Base-by-base conservation (phyloP, 2,797 vertebrate genomes). In the Tolypeutes matacus region DNA sequence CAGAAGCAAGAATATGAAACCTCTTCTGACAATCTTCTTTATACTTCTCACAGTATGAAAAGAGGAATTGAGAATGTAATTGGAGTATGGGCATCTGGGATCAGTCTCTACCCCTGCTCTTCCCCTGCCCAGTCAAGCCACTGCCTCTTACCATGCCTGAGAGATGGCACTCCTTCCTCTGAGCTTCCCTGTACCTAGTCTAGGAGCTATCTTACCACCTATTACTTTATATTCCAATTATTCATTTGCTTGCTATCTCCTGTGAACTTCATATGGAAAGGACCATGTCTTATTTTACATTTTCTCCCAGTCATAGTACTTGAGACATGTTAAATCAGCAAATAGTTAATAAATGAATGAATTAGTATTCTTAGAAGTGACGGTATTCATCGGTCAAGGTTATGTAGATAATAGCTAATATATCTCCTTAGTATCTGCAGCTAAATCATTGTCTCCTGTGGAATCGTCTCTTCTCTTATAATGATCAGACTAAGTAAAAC, bases 11-110 rank as follows among this genome's bases (percentile, higher is more conserved):
- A 27, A 6, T 2, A 34, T 1, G 4, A 49, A 51, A 15, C 1
- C 10, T 1, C 12, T 53, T 85, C 17, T 29, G 46, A 88, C 15
- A 23, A 60, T 27, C 46, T 31, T 15, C 25, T 17, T 10, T 13
- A 3, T 21, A 25, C 17, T 8, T 31, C 18, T 60, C n/a, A 17
- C 3, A 17, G 18, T 15, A 6, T 25, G 10, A 36, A 42, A n/a
- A 27, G 14, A 39, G 2, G 42, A 42, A 17, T 5, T 12, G 17
- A 46, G 17, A 21, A 7, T 1, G 8, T 4, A 36, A 20, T 0
- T 27, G 36, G 29, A 82, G 49, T 31, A n/a, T 0, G 2, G 5
- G 20, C 1, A 27, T 25, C 23, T 0, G 9, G 8, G 39, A 3
- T 6, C 36, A 31, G 31, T 29, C 6, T 23, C 8, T 2, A 7